A percentile compares a stretch with the other conserved stretches of the same genome.
These are phyloP conservation scores for Saguinus midas DNA, from an alignment of 2,113 vertebrate genomes.

Conservation along the genomic window DNA sequence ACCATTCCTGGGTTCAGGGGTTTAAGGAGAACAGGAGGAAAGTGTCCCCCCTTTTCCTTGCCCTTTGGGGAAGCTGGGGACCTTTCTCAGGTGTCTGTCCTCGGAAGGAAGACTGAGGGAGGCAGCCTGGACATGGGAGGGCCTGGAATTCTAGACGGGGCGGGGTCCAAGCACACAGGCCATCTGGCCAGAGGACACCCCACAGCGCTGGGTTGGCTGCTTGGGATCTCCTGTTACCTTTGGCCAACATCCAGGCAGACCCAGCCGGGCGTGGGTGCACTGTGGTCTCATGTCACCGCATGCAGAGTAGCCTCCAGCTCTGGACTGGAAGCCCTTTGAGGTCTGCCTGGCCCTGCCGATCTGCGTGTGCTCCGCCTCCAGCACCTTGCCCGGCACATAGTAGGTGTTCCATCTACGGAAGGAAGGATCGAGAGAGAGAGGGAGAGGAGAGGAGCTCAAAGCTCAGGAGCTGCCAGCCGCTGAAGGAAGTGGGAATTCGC, in stretches of 20 bases:
- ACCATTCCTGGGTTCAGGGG: neutral
- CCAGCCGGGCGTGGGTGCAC: accelerated
- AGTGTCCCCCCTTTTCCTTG: neutral
- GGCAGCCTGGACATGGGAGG: accelerated
- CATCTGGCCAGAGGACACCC: accelerated
- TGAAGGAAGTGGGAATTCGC: neutral
- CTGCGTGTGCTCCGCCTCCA: accelerated
- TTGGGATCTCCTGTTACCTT: neutral
- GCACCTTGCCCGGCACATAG: accelerated
- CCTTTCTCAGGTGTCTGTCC: neutral
- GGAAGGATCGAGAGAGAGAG: accelerated
- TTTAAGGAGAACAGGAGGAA: neutral
- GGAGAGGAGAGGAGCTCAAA: accelerated
- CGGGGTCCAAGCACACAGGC: accelerated
- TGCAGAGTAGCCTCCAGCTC: accelerated
- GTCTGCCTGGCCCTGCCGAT: accelerated
- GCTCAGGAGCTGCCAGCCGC: accelerated
- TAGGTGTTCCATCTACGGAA: too few species aligned
- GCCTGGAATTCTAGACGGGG: neutral
- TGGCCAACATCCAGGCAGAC: neutral
- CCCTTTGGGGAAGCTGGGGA: accelerated
- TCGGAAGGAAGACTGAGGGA: neutral
- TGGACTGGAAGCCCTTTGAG: neutral
- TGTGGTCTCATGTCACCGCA: accelerated
- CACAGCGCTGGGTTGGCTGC: accelerated